Evolutionary conservation across 2,113 vertebrate genomes (phyloP).

Genomic region (Rhizomys pruinosus): DNA sequence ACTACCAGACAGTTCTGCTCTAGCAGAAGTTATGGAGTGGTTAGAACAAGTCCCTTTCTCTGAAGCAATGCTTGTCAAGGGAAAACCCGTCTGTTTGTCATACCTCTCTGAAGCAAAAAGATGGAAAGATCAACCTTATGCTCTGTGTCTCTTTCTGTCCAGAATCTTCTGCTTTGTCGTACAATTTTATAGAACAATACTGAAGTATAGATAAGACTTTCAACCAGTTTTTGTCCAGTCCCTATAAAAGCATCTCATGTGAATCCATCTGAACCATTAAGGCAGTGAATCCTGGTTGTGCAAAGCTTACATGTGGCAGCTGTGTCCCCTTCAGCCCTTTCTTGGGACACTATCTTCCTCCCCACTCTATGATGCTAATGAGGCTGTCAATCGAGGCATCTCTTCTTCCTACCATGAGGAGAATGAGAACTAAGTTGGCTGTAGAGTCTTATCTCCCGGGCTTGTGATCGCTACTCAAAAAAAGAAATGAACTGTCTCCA

Average conservation of each 20-base stretch:
- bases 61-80: background rate
- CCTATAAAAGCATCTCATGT: background rate
- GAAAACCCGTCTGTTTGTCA: background rate
- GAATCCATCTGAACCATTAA: background rate
- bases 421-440: background rate
- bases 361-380: background rate
- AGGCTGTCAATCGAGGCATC: background rate
- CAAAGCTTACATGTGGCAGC: background rate
- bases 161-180: background rate
- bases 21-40: background rate
- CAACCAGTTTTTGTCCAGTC: background rate
- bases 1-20: background rate
- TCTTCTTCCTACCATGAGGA: background rate
- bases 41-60: background rate
- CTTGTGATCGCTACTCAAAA: background rate
- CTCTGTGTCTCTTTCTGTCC: background rate
- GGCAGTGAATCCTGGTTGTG: background rate
- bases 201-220: background rate
- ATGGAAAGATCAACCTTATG: background rate
- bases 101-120: slow-evolving; percentile 5
- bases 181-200: slow-evolving; percentile 35
- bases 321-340: background rate
- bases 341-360: background rate
- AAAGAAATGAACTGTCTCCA: background rate
- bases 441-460: background rate